Evolutionary conservation across 2,888 invertebrate species (phyloP), one percentile per base, ranked within the genome.

Genomic region (Tetragnatha montana): DNA sequence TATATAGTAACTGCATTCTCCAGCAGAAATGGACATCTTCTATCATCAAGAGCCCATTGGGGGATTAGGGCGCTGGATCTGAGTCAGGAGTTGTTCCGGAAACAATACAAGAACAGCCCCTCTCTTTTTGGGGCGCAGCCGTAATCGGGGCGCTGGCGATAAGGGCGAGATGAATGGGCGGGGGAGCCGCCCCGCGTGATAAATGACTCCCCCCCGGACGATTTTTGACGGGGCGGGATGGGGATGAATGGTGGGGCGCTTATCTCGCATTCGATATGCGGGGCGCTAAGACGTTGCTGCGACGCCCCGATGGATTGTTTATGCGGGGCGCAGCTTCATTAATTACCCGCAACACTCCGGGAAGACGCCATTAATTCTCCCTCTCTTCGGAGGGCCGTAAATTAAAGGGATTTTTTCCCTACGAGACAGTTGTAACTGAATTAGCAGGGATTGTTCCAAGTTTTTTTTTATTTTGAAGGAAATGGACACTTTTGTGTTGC

Each of bases 41-140:
- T 35, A 35, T 35, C 35, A 35, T 35, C 35, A 35, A 35, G 35
- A 35, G 35, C 4, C n/a, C n/a, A n/a, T n/a, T n/a, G n/a, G 35
- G 35, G 35, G 35, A 35, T 35, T 35, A 35, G 35, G 35, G 60
- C 14, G 60, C 60, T 60, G 60, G 14, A 60, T 60, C 60, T 60
- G 60, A 60, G 8, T 60, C 60, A 60, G 60, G 35, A 60, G 35
- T 17, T 17, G 50, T 22, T 8, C 69, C 85, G 69, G 85, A 89
- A 89, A 89, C 89, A 89, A 89, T 81, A 74, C 71, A 85, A 76
- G 81, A 81, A 89, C 89, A 85, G n/a, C 89, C 88, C 88, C 89
- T 79, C 51, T 79, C 71, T 85, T 87, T 87, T 87, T 87, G 75
- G 86, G 50, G 84, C 75, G 35, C 87, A 14, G 21, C 89, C 81